phyloP scores from a whole-genome alignment of 2,888 invertebrate species.

The Operophtera brumata region DNA sequence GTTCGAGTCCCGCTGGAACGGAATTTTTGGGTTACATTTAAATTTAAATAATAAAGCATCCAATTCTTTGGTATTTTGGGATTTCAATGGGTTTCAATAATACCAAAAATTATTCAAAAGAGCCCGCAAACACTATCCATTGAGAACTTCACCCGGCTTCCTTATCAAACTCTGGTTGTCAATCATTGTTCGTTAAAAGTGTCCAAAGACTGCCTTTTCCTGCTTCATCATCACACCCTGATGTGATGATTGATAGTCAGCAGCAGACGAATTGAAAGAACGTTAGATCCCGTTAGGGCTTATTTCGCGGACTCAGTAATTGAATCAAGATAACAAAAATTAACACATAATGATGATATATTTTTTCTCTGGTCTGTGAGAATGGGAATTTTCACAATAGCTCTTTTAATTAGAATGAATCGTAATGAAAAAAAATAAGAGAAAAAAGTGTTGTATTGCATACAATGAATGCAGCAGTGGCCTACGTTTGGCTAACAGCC shows the following conservation, averaged over 20 bases:
- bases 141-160: background rate
- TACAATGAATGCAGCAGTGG: conserved; percentile 49
- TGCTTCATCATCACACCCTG: too few species aligned
- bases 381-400: conserved; percentile 62
- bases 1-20: too few species aligned
- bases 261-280: conserved; percentile 20
- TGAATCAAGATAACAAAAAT: conserved; percentile 55
- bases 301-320: conserved; percentile 36
- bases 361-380: conserved; percentile 54
- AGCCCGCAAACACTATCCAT: too few species aligned
- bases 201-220: too few species aligned
- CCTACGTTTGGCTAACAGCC: conserved; percentile 42
- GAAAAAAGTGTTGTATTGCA: conserved; percentile 53
- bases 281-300: conserved; percentile 29
- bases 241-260: background rate
- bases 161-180: background rate
- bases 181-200: background rate
- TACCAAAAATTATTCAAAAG: too few species aligned
- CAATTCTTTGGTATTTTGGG: too few species aligned
- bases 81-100: too few species aligned
- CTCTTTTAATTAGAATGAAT: conserved; percentile 59
- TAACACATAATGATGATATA: conserved; percentile 57
- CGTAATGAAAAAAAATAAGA: conserved; percentile 52
- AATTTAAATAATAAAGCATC: too few species aligned
- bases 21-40: too few species aligned